Evolutionary conservation across 1,140 invertebrate species (phyloP), one percentile per base, ranked within the genome.

Genomic region (Phthorimaea operculella): DNA sequence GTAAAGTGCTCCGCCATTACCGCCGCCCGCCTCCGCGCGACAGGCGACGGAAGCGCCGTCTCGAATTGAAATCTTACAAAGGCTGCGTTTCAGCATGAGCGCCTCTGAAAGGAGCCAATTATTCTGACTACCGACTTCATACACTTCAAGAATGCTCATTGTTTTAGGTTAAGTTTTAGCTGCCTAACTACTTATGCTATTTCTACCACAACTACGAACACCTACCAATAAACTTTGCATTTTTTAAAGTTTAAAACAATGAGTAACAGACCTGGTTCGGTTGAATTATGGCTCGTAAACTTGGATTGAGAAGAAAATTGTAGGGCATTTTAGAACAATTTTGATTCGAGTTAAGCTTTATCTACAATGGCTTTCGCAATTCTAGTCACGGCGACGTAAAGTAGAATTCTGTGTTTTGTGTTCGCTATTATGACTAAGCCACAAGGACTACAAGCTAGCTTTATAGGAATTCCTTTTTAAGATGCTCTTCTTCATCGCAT

Each of bases 1-100:
- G 72, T 79, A 81, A 82, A 83, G 81, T 84, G 81, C 69, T 28
- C 21, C 79, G 66, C 78, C 76, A 83, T 84, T 84, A 80, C 67
- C 21, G 21, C 52, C 67, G 44, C 58, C 52, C 67, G 44, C 58
- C 53, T 16, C 44, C 60, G 39, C 67, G 55, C 65, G 16, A 34
- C 76, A 74, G 78, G 55, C 65, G 16, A 34, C 76, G 75, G 78
- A 80, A 76, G 58, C 69, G 57, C 51, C 54, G 51, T 66, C 61
- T 59, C 60, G 61, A 60, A 66, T 63, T 52, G 64, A 69, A 76
- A 62, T 75, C 68, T 62, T 66, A 74, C 73, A 83, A 83, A 82
- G 77, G 72, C 59, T 53, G 54, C 74, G 59, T 83, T 84, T 84
- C 77, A 73, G 74, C 67, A 68, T 68, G 63, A 64, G 42, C 75